Evolutionary conservation across 2,113 vertebrate genomes (phyloP), one percentile per base, ranked within the genome.

Genomic region (Catharus fuscescens): DNA sequence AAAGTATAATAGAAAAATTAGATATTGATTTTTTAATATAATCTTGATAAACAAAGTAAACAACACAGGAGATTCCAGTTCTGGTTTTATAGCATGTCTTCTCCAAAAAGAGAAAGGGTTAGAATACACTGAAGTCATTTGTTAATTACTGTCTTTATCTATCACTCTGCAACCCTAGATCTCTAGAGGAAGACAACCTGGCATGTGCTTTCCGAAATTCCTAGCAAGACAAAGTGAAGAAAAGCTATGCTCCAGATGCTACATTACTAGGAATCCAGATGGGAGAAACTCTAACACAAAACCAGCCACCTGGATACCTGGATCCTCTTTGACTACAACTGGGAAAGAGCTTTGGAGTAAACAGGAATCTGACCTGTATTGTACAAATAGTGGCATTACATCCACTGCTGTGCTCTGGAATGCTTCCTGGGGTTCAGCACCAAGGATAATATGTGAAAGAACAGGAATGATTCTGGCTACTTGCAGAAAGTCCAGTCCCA

Each of bases 1-100:
- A 90, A 98, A 97, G 93, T 95, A 86, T 93, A 97, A 97, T 90
- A 92, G 91, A 98, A 98, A 97, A 97, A 96, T 83, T 93, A 92
- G 82, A 82, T 89, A 97, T 96, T 52, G 56, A 92, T 97, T 97
- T 92, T 87, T 92, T 94, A 94, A 85, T 89, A 87, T 93, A 85
- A 96, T 91, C 94, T 94, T 86, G 69, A 84, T 89, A 95, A 97
- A 93, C 89, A 92, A 89, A 96, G 95, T 86, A 97, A 97, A 96
- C 89, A 90, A 80, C 88, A 80, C 45, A 59, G 62, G 91, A 85
- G 78, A 97, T 96, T 93, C 92, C 93, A 91, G 87, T 93, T 94
- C 80, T 92, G 61, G 53, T 94, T 94, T 94, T 80, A 96, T 74
- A 96, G 90, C 92, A 64, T 47, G 59, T 97, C 48, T 92, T 88